These are phyloP conservation scores for Graphium colonna DNA, from an alignment of 2,888 invertebrate genomes.

Conservation along the genomic window DNA sequence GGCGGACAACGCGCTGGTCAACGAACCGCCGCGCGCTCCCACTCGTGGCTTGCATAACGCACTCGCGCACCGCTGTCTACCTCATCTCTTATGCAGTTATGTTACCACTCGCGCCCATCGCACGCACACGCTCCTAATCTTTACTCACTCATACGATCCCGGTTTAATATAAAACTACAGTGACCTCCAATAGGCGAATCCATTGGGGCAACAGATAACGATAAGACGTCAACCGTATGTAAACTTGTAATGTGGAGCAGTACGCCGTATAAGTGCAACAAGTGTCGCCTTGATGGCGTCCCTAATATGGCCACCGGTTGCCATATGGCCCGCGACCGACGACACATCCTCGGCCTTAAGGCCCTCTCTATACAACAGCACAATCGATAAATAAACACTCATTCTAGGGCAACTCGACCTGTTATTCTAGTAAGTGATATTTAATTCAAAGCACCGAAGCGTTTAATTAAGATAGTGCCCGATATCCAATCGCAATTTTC, in stretches of 20 bases:
- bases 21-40: conserved; percentile 67
- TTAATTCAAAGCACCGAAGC: too few relatives aligned
- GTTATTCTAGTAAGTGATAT: conserved; percentile 11
- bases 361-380: conserved; percentile 37
- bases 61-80: conserved; percentile 45
- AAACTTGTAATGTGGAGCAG: conserved; percentile 64
- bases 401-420: conserved; percentile 38
- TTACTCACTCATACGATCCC: conserved; percentile 10
- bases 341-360: conserved; percentile 64
- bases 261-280: conserved; percentile 78
- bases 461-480: too few relatives aligned
- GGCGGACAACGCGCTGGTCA: conserved; percentile 70
- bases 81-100: conserved; percentile 60
- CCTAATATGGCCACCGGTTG: conserved; percentile 71
- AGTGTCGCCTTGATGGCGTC: conserved; percentile 74
- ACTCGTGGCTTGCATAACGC: conserved; percentile 68
- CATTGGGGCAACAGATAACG: conserved; percentile 45
- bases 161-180: conserved; percentile 39
- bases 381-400: conserved; percentile 41
- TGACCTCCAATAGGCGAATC: conserved; percentile 38
- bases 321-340: conserved; percentile 72
- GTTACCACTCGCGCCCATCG: conserved; percentile 37
- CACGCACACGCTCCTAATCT: conserved; percentile 26
- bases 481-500: too few relatives aligned
- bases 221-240: conserved; percentile 53